Evolutionary conservation across 2,888 invertebrate genomes (phyloP), one percentile per base, ranked within the genome.

Genomic region (Euphydryas editha): DNA sequence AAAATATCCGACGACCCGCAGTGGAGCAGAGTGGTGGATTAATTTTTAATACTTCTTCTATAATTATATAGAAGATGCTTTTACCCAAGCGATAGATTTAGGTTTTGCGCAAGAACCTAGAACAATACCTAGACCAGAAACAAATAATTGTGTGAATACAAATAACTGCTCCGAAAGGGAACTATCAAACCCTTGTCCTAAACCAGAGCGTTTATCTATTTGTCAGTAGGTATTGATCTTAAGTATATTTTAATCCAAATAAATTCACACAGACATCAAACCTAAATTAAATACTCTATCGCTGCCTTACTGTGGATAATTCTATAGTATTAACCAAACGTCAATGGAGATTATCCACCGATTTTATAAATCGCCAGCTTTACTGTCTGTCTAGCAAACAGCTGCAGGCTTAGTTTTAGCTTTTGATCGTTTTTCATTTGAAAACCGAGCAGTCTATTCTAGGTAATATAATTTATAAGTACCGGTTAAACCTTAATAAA

Each of bases 381-480:
- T 57, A 69, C 60, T 64, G 49, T 44, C 65, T 68, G 70, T 68
- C 70, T 63, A 46, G 68, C 61, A 61, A 63, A 61, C 61, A 58
- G 61, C 44, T 21, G n/a, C 13, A 59, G 62, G 70, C 58, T 68
- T 59, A 62, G 55, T 58, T 70, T 56, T 63, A 63, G 63, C 55
- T 42, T 62, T 70, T 68, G 70, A 70, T 65, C 70, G 59, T 39
- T 51, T 59, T 65, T 64, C 62, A 66, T 55, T 61, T 68, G 58
- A 59, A 54, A 57, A 61, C 65, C 30, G 39, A 55, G 37, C 36
- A 15, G 20, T n/a, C n/a, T 47, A 20, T 47, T 20, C 47, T 47
- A 20, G 11, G 24, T n/a, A 51, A 49, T 21, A 21, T n/a, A n/a
- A n/a, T n/a, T n/a, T 21, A 21, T 21, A 7, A 47, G 10, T 1